These are phyloP conservation scores for Aporophyla lueneburgensis DNA, from an alignment of 2,888 invertebrate genomes.

Conservation along the genomic window DNA sequence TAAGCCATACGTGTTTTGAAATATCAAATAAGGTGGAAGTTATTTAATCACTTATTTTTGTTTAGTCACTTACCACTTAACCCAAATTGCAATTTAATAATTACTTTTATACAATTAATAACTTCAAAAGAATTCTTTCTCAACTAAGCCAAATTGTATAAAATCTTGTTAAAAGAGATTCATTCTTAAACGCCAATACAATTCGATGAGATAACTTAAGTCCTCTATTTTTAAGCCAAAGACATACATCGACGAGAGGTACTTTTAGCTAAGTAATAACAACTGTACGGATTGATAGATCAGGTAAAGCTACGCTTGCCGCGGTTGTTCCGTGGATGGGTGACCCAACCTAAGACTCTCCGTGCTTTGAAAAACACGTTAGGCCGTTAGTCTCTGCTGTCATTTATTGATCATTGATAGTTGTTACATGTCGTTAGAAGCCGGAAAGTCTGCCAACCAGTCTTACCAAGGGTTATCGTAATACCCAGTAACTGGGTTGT, in stretches of 20 bases:
- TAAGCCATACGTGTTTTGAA: conserved; percentile 11
- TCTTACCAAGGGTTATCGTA: too few relatives aligned
- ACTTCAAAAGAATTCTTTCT: background rate
- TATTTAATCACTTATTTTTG: conserved; percentile 5
- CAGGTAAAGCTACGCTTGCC: too few relatives aligned
- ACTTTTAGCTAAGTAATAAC: too few relatives aligned
- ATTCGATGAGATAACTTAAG: background rate
- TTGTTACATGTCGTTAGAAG: too few relatives aligned
- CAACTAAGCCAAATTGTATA: background rate
- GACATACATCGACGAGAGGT: background rate
- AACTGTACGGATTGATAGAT: too few relatives aligned
- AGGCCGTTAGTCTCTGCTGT: too few relatives aligned
- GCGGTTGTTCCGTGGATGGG: too few relatives aligned
- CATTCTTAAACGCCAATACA: background rate
- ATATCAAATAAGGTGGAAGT: conserved; percentile 3
- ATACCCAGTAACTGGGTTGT: too few relatives aligned
- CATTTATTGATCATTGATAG: too few relatives aligned
- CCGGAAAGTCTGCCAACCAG: too few relatives aligned
- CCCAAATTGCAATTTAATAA: background rate
- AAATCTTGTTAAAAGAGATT: background rate
- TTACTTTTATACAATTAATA: background rate
- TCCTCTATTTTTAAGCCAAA: background rate
- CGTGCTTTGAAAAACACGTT: too few relatives aligned
- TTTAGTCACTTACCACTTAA: background rate
- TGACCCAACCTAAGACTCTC: too few relatives aligned